Conservation (phyloP, 2,113 vertebrate genomes). For the Ia io region DNA sequence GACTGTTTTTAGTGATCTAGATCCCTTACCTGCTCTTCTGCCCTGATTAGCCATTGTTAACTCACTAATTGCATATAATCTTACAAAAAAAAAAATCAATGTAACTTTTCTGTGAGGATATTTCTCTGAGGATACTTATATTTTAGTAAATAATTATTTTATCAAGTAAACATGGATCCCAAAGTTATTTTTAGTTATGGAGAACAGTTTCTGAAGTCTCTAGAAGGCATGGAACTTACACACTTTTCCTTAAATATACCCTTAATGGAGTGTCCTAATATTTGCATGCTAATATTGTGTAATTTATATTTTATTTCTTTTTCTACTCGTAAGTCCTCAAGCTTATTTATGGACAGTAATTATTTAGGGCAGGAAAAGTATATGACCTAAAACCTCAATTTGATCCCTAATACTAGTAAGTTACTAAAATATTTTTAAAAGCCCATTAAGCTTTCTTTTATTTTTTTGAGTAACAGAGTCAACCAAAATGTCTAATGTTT, state of each 20-base stretch:
- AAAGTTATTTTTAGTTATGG: background rate
- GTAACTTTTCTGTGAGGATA: background rate
- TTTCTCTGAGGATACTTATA: background rate
- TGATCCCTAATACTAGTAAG: background rate
- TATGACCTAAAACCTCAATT: background rate
- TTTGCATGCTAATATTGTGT: background rate
- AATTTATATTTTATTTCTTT: slow-evolving; percentile 1
- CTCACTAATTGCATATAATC: background rate
- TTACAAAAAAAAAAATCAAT: background rate
- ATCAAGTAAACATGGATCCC: background rate
- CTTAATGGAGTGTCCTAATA: background rate
- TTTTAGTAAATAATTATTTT: slow-evolving; percentile 17
- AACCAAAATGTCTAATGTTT: background rate
- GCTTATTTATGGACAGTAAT: background rate
- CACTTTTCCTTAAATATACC: background rate
- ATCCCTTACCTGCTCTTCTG: background rate
- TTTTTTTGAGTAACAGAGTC: background rate
- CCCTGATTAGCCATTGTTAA: background rate
- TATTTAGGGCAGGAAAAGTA: background rate
- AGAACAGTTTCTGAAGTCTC: background rate
- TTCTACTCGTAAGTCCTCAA: background rate
- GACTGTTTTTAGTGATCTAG: background rate
- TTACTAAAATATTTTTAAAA: background rate
- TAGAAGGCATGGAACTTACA: background rate
- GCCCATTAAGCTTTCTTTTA: background rate